phyloP scores from a whole-genome alignment of 2,113 vertebrate genomes.

The Stercorarius parasiticus region DNA sequence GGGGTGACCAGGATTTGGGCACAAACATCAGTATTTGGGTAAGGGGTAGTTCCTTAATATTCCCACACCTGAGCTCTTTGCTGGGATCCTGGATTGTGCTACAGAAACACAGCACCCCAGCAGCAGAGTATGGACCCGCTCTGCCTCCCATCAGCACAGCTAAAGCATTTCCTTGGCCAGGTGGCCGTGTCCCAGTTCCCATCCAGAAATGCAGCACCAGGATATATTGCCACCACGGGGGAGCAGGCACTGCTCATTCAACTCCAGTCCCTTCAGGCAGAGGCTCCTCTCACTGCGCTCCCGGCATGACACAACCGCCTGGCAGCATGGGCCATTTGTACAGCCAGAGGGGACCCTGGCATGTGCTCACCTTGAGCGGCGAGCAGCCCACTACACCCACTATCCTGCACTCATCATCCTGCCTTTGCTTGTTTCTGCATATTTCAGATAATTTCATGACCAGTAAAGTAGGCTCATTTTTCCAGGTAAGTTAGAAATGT shows the following conservation, averaged over 20 bases:
- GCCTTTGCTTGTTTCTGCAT: not conserved
- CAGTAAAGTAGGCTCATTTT: not conserved
- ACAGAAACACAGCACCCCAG: not conserved
- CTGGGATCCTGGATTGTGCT: not conserved
- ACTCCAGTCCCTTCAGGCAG: rapidly evolving
- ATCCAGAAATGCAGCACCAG: not conserved
- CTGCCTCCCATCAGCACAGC: not conserved
- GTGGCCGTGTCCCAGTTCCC: not conserved
- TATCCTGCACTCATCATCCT: no score
- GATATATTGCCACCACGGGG: not conserved
- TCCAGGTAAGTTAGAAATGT: not conserved
- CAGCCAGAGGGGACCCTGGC: not conserved
- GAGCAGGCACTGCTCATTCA: not conserved
- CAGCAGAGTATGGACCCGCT: rapidly evolving
- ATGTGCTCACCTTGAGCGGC: rapidly evolving
- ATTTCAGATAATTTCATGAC: not conserved
- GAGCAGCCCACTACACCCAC: not conserved
- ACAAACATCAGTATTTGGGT: not conserved
- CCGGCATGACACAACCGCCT: rapidly evolving
- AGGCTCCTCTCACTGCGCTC: not conserved
- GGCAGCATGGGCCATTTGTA: not conserved
- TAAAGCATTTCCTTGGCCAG: not conserved
- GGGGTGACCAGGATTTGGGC: not conserved
- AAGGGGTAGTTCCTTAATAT: not conserved
- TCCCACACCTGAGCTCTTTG: not conserved